Evolutionary conservation across 2,888 invertebrate species (phyloP).

Genomic region (Aphrophora alni): DNA sequence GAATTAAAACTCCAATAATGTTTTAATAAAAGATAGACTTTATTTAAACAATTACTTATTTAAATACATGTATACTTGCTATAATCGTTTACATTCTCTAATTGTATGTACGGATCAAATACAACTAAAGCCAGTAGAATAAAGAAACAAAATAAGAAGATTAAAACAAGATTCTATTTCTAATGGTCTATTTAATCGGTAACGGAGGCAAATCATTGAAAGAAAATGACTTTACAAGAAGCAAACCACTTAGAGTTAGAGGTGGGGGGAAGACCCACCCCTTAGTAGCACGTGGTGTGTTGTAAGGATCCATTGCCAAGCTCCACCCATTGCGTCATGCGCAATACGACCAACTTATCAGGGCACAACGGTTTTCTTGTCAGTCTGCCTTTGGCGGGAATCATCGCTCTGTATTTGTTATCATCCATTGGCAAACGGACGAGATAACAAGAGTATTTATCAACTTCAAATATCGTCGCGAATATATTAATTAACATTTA

Average conservation of each 20-base stretch:
- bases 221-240: slow-evolving; percentile 39
- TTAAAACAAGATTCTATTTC: slow-evolving; percentile 35
- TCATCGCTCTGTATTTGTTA: background rate
- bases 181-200: slow-evolving; percentile 39
- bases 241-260: slow-evolving; percentile 38
- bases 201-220: slow-evolving; percentile 33
- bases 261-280: slow-evolving; percentile 25
- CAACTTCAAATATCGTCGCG: background rate
- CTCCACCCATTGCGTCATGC: slow-evolving; percentile 35
- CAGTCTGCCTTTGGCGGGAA: slow-evolving; percentile 21
- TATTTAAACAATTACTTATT: too few relatives aligned
- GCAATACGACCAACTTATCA: background rate
- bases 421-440: background rate
- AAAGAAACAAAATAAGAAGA: slow-evolving; percentile 21
- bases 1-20: too few relatives aligned
- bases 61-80: background rate
- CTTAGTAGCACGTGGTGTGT: slow-evolving; percentile 23
- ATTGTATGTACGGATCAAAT: background rate
- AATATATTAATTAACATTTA: too few relatives aligned
- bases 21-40: too few relatives aligned
- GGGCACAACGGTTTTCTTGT: background rate
- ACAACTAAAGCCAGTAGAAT: background rate
- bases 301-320: slow-evolving; percentile 27
- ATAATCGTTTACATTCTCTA: background rate
- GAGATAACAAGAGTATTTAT: background rate